Percentiles rank a stretch among this genome's conserved stretches.
These are phyloP conservation scores for Sarcophilus harrisii DNA, from an alignment of 2,797 vertebrate genomes.

Conservation along the genomic window DNA sequence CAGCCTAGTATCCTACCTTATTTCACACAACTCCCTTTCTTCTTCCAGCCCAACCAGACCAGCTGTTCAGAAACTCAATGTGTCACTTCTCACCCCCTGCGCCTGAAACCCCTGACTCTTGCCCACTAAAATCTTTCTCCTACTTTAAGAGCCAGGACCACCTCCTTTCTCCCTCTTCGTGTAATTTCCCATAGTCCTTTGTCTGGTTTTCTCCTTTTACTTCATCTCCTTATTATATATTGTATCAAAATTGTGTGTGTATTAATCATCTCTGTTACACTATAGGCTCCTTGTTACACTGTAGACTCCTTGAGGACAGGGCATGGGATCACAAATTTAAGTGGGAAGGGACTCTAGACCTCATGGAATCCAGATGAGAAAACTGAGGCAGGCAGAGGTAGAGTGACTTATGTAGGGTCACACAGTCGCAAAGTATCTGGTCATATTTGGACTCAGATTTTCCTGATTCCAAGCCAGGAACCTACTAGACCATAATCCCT, in stretches of 20 bases:
- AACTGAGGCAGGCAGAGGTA: background rate
- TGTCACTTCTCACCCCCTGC: background rate
- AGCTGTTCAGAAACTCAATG: background rate
- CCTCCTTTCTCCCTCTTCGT: background rate
- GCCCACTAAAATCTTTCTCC: background rate
- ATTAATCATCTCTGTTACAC: background rate
- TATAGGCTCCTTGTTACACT: background rate
- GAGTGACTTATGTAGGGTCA: background rate
- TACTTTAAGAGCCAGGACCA: background rate
- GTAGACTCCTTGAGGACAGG: background rate
- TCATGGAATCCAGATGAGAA: background rate
- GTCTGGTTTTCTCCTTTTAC: background rate
- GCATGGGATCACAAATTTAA: background rate
- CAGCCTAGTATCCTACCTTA: background rate
- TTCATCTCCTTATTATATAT: background rate
- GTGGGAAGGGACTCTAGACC: background rate
- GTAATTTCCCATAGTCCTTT: background rate
- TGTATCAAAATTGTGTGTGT: background rate
- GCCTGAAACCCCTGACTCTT: background rate
- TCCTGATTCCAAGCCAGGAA: background rate
- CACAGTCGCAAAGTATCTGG: background rate
- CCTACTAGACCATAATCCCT: background rate
- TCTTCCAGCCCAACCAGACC: background rate
- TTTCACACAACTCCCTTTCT: background rate
- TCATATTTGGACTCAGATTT: background rate